phyloP scores from a whole-genome alignment of 1,140 invertebrate genomes.

The Drosophila nikananu region DNA sequence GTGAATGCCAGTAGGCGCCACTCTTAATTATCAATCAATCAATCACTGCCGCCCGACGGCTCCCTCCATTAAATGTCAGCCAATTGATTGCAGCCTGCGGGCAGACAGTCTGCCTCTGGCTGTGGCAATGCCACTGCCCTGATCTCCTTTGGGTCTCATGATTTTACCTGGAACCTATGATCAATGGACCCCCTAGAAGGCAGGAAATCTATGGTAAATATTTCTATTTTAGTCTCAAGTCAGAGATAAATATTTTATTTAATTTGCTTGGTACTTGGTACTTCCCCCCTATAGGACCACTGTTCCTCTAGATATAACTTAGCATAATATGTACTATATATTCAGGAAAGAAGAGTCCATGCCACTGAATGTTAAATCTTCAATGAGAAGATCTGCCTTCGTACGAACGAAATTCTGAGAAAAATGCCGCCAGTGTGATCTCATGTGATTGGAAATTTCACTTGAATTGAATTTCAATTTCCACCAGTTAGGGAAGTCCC shows the following conservation, averaged over 20 bases:
- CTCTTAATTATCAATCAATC: conserved; percentile 83
- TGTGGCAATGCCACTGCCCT: neutral
- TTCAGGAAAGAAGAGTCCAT: neutral
- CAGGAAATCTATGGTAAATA: neutral
- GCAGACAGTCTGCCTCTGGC: conserved; percentile 31
- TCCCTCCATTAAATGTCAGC: conserved; percentile 70
- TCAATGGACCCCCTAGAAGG: neutral
- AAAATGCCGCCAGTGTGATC: conserved; percentile 30
- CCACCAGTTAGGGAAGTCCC: conserved; percentile 3
- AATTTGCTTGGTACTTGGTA: neutral
- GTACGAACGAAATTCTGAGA: conserved; percentile 12
- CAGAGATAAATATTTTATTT: neutral
- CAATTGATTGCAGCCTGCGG: conserved; percentile 61
- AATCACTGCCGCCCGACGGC: conserved; percentile 69
- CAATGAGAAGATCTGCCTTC: neutral
- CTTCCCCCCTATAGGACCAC: conserved; percentile 1
- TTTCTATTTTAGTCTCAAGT: neutral
- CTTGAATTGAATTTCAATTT: conserved; percentile 37
- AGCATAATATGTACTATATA: neutral
- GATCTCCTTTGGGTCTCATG: neutral
- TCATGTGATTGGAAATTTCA: conserved; percentile 36
- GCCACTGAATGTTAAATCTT: conserved; percentile 4
- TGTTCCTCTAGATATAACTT: conserved; percentile 8
- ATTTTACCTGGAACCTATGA: neutral
- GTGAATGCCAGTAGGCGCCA: conserved; percentile 62